Base-by-base conservation (phyloP, 2,888 invertebrate species). In the Barypeithes pellucidus region DNA sequence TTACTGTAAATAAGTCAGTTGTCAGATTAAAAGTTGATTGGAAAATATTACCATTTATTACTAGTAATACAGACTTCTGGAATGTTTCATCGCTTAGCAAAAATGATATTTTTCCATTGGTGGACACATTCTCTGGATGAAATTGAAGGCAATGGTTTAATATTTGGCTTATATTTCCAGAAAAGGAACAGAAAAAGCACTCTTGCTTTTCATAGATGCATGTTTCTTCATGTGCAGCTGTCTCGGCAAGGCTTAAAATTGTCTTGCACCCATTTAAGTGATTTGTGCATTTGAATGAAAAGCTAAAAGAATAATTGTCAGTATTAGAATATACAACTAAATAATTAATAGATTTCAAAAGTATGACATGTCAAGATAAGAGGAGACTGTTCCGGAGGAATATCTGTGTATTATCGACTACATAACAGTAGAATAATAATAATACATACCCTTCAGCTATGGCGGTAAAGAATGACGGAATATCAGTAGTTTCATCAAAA, bases 101-200 rank as follows among this genome's bases (percentile, higher is more conserved):
- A 50, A 50, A 50, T 50, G 50, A 50, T 24, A 50, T n/a, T 50
- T 2, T 50, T 24, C 50, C 50, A 50, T 50, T 24, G 24, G n/a
- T 7, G 7, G 22, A 50, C 0, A 50, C 50, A 22, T 50, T 50
- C n/a, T 50, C 50, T 22, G 50, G 22, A n/a, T 50, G 50, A 8
- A n/a, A 24, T 11, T 50, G 22, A 24, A 24, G 7, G 7, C 24
- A 20, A 24, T 50, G 50, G 24, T 50, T 22, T 11, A 50, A 24
- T n/a, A 22, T 24, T 11, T 50, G 50, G 11, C 50, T 22, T n/a
- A 50, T 5, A 50, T 50, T 50, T 50, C 50, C 50, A 5, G 50
- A 20, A 50, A 50, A 50, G 12, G 50, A 50, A n/a, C 50, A 50
- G 12, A 50, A 22, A 50, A 50, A 50, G 7, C 50, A 50, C 12